Evolutionary conservation across 2,113 vertebrate genomes (phyloP), one percentile per base, ranked within the genome.

Genomic region (Sisor rabdophorus): DNA sequence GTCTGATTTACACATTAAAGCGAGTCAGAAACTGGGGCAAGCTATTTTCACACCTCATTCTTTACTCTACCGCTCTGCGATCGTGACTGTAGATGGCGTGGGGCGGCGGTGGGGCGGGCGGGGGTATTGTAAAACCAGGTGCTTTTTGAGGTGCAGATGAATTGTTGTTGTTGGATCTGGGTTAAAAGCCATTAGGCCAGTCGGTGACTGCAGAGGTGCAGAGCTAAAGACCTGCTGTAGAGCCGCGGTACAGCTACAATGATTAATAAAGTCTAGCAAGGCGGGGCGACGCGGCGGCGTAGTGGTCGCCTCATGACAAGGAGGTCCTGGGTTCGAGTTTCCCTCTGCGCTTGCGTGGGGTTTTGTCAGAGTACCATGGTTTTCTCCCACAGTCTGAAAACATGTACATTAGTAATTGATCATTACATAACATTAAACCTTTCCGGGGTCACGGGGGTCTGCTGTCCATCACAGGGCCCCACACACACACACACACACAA

Each of bases 1-100:
- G 75, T 55, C 80, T 80, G 53, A 77, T 82, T 80, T 82, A 74
- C 81, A 80, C 81, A 77, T 80, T 58, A 80, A 80, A 77, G 73
- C 20, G 9, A 24, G 26, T 7, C 40, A 61, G 48, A 83, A 83
- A 80, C 58, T 80, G 58, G 81, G 78, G 28, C 78, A 71, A 13
- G 78, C 78, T 83, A 80, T 80, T 83, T 83, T 60, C 70, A 73
- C 72, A 77, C 61, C 78, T 68, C 78, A 83, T 77, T 69, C 78
- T 80, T 77, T 74, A 72, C 50, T 11, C 71, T 60, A 70, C 40
- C 36, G 64, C 61, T 71, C 63, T 13, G 12, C 56, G 59, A 80
- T 53, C 16, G 63, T 52, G 44, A 75, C 12, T 64, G 60, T 44
- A 67, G 59, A 6, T n/a, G n/a, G n/a, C n/a, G n/a, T n/a, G n/a